Conservation (phyloP, 2,888 invertebrate genomes). For the Campoletis raptor region DNA sequence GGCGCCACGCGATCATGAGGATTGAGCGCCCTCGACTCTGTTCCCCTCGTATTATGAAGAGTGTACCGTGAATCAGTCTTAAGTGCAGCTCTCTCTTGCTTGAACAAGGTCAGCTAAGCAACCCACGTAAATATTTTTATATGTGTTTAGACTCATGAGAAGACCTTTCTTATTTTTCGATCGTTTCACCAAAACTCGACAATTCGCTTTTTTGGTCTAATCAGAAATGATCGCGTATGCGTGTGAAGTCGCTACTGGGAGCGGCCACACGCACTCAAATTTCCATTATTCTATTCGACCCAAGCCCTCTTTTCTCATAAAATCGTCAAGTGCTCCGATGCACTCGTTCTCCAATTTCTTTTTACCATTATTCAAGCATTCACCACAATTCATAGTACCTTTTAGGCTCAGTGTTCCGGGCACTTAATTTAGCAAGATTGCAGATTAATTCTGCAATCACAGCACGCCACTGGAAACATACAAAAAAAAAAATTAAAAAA, state of each 20-base stretch:
- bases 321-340: conserved; percentile 42
- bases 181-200: conserved; percentile 33
- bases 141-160: not conserved
- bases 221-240: conserved; percentile 74
- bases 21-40: conserved; percentile 13
- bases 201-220: conserved; percentile 58
- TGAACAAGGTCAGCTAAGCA: conserved; percentile 51
- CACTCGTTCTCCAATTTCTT: conserved; percentile 69
- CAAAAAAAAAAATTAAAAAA: not conserved
- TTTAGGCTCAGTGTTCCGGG: conserved; percentile 53
- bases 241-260: conserved; percentile 75
- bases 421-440: conserved; percentile 77
- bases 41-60: conserved; percentile 41
- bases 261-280: conserved; percentile 71
- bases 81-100: conserved; percentile 53
- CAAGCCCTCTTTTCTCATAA: conserved; percentile 44
- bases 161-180: conserved; percentile 52
- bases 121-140: conserved; percentile 43
- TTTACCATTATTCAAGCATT: conserved; percentile 60
- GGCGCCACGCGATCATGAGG: conserved; percentile 64
- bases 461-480: not conserved
- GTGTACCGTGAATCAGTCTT: conserved; percentile 72
- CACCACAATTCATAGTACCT: conserved; percentile 48
- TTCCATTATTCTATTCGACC: conserved; percentile 50
- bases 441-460: conserved; percentile 75